Evolutionary conservation across 2,797 vertebrate species (phyloP), one percentile per base, ranked within the genome.

Genomic region (Salarias fasciatus): DNA sequence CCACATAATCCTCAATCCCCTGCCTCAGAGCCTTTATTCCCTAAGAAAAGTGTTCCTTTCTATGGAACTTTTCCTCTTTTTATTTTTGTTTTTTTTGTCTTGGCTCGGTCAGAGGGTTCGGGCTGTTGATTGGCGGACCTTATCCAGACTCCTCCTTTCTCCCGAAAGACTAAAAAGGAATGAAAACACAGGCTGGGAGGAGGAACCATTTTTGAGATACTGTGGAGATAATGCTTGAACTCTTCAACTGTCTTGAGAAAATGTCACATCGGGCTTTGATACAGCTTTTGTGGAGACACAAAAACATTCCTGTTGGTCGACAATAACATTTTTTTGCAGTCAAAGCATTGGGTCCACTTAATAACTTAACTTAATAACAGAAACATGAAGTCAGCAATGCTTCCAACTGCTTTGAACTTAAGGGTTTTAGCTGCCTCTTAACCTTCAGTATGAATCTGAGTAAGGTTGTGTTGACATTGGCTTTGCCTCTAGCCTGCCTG

Each of bases 401-500:
- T 38, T 31, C 18, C 24, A 24, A 24, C 18, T 24, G 55, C 6
- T 53, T 5, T 43, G 40, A 62, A 18, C 62, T 61, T 47, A 28
- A 42, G 33, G 18, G 14, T 11, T 48, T 80, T 30, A 18, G 9
- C 56, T 69, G 57, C 63, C 65, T 46, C 58, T 74, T 75, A 77
- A 78, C 57, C 71, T 82, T 75, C 52, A 64, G 76, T 79, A 64
- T 69, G 40, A 54, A 10, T 52, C 40, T 55, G 53, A 77, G 57
- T 58, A 31, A 31, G 8, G 28, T 30, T 50, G 18, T 85, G 82
- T 80, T 87, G 80, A 86, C 65, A 1, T 47, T 80, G 67, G 75
- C 66, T 38, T 59, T n/a, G 18, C 45, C 33, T 58, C 36, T 53
- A 30, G 12, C 42, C 41, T 4, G 40, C 9, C 13, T 67, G 48